phyloP scores from a whole-genome alignment of 2,113 vertebrate species.

The Psophia crepitans region DNA sequence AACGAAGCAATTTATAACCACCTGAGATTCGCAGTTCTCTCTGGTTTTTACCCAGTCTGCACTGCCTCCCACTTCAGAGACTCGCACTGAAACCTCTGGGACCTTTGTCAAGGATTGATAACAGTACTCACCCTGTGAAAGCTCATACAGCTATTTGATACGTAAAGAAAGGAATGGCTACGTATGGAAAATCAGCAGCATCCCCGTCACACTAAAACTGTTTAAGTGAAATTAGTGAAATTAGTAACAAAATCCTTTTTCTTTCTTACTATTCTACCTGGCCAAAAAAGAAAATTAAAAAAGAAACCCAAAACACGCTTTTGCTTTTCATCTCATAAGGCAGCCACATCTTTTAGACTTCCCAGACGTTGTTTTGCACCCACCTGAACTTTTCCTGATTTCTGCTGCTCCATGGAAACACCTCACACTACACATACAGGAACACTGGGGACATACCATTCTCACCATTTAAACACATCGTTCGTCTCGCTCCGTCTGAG shows the following conservation, averaged over 20 bases:
- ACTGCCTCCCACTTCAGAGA: neutral
- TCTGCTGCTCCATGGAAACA: neutral
- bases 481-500: too few relatives aligned
- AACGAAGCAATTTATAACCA: neutral
- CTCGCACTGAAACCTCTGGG: neutral
- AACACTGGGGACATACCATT: neutral
- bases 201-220: neutral
- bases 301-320: neutral
- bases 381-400: neutral
- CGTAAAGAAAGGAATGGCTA: neutral
- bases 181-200: neutral
- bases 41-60: neutral
- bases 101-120: neutral
- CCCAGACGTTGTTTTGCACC: neutral
- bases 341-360: neutral
- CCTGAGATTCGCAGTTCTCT: neutral
- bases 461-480: neutral
- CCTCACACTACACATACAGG: neutral
- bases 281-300: neutral
- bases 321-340: neutral
- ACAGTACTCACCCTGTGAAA: neutral
- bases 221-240: neutral
- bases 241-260: neutral
- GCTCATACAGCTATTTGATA: neutral
- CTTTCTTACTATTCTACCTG: neutral